These are phyloP conservation scores for Hybos culiciformis DNA, from an alignment of 2,888 invertebrate genomes.

Conservation along the genomic window DNA sequence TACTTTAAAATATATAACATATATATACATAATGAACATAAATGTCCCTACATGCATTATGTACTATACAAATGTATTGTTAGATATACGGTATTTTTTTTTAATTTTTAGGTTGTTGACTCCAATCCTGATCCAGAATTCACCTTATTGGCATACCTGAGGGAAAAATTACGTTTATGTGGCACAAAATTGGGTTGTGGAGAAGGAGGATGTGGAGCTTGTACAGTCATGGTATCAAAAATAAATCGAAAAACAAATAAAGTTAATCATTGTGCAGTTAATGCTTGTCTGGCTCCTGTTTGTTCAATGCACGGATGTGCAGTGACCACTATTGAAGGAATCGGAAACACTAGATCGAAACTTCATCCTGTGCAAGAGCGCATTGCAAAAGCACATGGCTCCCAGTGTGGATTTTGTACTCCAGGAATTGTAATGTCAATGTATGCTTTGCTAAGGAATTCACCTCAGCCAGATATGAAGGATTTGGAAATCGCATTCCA, in stretches of 20 bases:
- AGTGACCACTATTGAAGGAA: constrained; percentile 87
- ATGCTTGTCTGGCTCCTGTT: constrained; percentile 80
- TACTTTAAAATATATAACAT: no score
- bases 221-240: constrained; percentile 84
- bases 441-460: constrained; percentile 71
- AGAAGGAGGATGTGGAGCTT: constrained; percentile 91
- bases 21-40: no score
- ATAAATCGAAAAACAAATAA: constrained; percentile 43
- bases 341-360: constrained; percentile 64
- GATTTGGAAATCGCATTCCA: constrained; percentile 71
- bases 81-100: neutral
- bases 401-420: constrained; percentile 92
- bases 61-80: neutral
- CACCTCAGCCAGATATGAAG: constrained; percentile 53
- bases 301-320: constrained; percentile 78
- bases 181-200: constrained; percentile 89
- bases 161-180: constrained; percentile 61
- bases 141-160: constrained; percentile 69
- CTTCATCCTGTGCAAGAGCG: constrained; percentile 80
- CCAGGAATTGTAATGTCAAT: constrained; percentile 97
- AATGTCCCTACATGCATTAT: no score
- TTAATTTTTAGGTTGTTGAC: constrained; percentile 51
- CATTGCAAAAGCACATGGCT: constrained; percentile 80
- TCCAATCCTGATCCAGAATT: constrained; percentile 64
- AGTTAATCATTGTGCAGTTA: constrained; percentile 60